Conservation (phyloP, 2,113 vertebrate species). For the Eidolon helvum region DNA sequence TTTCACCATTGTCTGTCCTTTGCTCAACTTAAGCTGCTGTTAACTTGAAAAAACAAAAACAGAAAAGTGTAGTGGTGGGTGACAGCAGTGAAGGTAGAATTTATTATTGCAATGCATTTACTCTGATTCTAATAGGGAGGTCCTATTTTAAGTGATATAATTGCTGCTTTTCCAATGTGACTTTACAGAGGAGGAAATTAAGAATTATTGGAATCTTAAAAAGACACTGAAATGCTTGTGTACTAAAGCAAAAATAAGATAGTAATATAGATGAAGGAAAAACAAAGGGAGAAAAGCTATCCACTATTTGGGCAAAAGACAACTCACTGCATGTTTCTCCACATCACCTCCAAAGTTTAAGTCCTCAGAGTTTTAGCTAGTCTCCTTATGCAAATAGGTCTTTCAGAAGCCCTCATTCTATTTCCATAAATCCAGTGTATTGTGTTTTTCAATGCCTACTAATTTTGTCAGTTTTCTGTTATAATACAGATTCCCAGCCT, state of each 20-base stretch:
- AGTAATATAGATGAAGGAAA: not conserved
- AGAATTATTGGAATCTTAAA: not conserved
- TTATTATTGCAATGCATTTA: not conserved
- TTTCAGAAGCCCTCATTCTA: not conserved
- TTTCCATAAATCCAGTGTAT: not conserved
- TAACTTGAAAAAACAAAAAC: not conserved
- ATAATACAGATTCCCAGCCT: not conserved
- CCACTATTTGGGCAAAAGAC: not conserved
- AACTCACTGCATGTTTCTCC: not conserved
- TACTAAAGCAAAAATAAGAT: not conserved
- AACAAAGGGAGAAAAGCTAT: not conserved
- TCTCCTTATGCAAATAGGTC: not conserved
- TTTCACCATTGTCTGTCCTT: not conserved
- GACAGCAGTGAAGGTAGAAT: not conserved
- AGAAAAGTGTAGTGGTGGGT: not conserved
- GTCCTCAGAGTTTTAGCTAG: not conserved
- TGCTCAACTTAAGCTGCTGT: not conserved
- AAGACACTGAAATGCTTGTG: not conserved
- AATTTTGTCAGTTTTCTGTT: not conserved
- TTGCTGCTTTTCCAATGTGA: not conserved
- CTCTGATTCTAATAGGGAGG: not conserved
- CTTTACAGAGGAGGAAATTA: not conserved
- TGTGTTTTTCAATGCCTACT: not conserved
- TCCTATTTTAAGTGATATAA: not conserved
- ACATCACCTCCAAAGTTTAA: not conserved